Conservation (phyloP, 2,888 invertebrate genomes). For the Rhaphigaster nebulosa region DNA sequence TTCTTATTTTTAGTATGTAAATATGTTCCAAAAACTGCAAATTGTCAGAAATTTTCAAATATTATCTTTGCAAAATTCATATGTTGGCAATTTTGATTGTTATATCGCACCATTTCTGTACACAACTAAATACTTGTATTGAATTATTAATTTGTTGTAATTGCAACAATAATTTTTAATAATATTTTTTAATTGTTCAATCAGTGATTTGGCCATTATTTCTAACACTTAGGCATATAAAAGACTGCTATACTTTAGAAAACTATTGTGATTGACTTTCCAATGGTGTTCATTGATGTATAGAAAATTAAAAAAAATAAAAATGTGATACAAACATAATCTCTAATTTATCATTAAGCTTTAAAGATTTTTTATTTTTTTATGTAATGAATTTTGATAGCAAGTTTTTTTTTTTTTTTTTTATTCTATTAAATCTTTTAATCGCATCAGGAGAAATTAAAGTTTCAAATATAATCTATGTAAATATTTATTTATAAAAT, state of each 20-base stretch:
- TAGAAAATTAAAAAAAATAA: not conserved
- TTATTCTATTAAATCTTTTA: not conserved
- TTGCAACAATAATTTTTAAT: no score
- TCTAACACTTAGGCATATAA: not conserved
- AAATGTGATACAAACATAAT: not conserved
- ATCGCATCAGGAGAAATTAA: not conserved
- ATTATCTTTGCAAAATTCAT: not conserved
- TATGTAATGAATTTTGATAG: not conserved
- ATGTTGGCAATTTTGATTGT: not conserved
- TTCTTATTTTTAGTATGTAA: not conserved
- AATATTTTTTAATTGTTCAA: not conserved
- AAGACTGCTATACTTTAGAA: not conserved
- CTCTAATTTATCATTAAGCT: constrained; percentile 12
- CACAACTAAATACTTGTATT: not conserved
- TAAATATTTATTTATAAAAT: not conserved
- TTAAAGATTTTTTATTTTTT: not conserved
- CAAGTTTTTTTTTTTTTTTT: not conserved
- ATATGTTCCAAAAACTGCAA: not conserved
- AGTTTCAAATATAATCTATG: not conserved
- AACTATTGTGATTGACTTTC: not conserved
- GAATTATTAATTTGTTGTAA: not conserved
- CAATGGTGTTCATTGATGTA: not conserved
- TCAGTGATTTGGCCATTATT: not conserved
- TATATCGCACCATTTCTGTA: not conserved
- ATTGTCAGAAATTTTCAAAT: not conserved